A percentile compares a stretch with the other conserved stretches of the same genome.
Conservation (phyloP, 2,113 vertebrate genomes). For the Steatornis caripensis region DNA sequence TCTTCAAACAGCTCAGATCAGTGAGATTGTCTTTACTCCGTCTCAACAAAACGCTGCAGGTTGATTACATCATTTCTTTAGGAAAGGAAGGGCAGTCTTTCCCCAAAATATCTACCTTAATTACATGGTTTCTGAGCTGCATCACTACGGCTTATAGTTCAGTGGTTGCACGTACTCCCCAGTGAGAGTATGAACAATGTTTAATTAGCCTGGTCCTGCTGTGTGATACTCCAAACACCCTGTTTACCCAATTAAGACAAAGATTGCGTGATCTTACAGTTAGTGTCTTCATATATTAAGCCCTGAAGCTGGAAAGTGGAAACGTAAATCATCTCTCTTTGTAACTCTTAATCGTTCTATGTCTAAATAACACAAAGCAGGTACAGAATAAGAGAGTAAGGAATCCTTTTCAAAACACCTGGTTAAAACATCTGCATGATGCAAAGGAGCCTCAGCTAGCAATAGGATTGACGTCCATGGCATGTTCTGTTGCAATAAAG, state of each 20-base stretch:
- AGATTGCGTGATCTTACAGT: neutral
- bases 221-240: slow-evolving; percentile 12
- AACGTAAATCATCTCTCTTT: neutral
- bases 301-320: neutral
- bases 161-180: slow-evolving; percentile 7
- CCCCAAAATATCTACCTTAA: neutral
- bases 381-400: neutral
- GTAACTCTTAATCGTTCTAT: neutral
- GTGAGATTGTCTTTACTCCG: neutral
- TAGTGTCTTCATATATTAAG: neutral
- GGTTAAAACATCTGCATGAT: neutral
- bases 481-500: neutral
- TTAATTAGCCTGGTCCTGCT: slow-evolving; percentile 46
- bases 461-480: neutral
- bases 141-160: neutral
- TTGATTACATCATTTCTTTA: neutral
- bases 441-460: neutral
- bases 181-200: slow-evolving; percentile 26
- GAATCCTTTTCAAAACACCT: neutral
- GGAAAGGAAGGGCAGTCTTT: neutral
- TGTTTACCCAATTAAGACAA: slow-evolving; percentile 50
- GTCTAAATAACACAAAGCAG: neutral
- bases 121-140: slow-evolving; percentile 34
- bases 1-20: neutral
- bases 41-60: neutral